These are phyloP conservation scores for Hemistola chrysoprasaria DNA, from an alignment of 2,888 invertebrate species.

Conservation along the genomic window DNA sequence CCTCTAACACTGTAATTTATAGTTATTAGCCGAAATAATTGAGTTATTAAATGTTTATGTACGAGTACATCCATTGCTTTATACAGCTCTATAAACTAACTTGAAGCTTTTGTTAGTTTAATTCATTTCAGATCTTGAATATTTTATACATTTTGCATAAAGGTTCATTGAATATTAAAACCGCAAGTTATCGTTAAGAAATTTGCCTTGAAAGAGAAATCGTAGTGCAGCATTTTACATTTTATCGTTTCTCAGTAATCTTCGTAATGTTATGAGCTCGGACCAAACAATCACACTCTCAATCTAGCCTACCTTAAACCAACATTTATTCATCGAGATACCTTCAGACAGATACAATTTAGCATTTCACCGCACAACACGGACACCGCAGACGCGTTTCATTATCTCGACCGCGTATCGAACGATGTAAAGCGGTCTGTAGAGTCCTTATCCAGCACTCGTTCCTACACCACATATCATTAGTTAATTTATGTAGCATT, in stretches of 20 bases:
- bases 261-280: constrained; percentile 26
- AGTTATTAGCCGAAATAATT: constrained; percentile 20
- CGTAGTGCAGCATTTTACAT: constrained; percentile 22
- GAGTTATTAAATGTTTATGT: constrained; percentile 17
- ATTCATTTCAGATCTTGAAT: no score
- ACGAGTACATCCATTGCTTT: no score
- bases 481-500: constrained; percentile 70
- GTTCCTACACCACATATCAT: constrained; percentile 62
- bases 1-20: constrained; percentile 21
- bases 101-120: no score
- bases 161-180: constrained; percentile 18
- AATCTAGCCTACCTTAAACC: constrained; percentile 35
- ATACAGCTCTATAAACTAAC: no score
- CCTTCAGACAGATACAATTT: constrained; percentile 42
- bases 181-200: constrained; percentile 16
- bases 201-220: constrained; percentile 22
- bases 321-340: constrained; percentile 33
- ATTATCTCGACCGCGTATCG: constrained; percentile 53
- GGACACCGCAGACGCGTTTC: constrained; percentile 39
- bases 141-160: no score
- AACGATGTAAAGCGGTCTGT: constrained; percentile 44
- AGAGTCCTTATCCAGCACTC: constrained; percentile 38
- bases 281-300: constrained; percentile 32
- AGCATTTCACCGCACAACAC: constrained; percentile 38
- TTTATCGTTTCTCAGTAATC: constrained; percentile 28